Evolutionary conservation across 2,888 invertebrate genomes (phyloP).

Genomic region (Axea sp.): DNA sequence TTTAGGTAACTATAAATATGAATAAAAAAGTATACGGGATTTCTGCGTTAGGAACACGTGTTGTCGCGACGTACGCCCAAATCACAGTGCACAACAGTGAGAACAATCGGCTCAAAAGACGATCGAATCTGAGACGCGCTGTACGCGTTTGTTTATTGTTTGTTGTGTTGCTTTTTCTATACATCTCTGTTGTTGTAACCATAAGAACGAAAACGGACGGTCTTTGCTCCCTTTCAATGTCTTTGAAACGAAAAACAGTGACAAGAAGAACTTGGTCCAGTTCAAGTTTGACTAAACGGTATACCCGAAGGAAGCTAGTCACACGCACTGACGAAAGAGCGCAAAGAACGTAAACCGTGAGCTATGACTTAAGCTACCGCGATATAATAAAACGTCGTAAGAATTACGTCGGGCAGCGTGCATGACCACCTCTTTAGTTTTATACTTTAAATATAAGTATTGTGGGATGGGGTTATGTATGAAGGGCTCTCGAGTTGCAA

Average conservation of each 20-base stretch:
- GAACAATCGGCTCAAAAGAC: slow-evolving; percentile 70
- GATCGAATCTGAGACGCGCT: slow-evolving; percentile 74
- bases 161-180: slow-evolving; percentile 60
- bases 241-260: slow-evolving; percentile 7
- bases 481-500: slow-evolving; percentile 70
- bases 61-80: slow-evolving; percentile 50
- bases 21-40: slow-evolving; percentile 51
- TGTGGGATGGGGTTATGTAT: slow-evolving; percentile 71
- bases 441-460: slow-evolving; percentile 76
- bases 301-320: slow-evolving; percentile 3
- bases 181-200: slow-evolving; percentile 63
- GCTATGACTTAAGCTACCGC: slow-evolving; percentile 74
- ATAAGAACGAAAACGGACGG: slow-evolving; percentile 47
- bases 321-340: slow-evolving; percentile 10
- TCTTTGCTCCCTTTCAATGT: slow-evolving; percentile 34
- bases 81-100: slow-evolving; percentile 59
- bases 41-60: slow-evolving; percentile 63
- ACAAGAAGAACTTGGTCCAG: neutral
- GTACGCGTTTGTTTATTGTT: slow-evolving; percentile 57
- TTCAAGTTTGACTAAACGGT: slow-evolving; percentile 2
- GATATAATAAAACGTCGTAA: slow-evolving; percentile 73
- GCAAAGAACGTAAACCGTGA: slow-evolving; percentile 65
- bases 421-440: slow-evolving; percentile 67
- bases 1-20: slow-evolving; percentile 43
- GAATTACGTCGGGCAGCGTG: slow-evolving; percentile 68